Evolutionary conservation across 2,113 vertebrate genomes (phyloP).

Genomic region (Penelope pileata): DNA sequence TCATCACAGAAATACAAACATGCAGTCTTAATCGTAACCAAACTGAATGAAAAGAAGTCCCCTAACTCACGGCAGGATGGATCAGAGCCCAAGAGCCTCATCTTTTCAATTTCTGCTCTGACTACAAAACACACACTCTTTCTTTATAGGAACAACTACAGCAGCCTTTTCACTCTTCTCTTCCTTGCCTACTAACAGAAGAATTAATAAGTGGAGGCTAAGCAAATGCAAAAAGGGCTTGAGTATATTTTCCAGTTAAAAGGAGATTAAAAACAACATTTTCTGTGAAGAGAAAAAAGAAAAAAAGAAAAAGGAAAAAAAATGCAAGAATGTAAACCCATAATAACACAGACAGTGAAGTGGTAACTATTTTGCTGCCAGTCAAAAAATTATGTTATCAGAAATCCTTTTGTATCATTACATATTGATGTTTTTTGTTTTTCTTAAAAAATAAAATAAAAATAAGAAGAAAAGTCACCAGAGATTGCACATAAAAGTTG

Average conservation of each 20-base stretch:
- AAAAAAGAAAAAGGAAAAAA: not conserved
- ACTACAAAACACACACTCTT: slow-evolving; percentile 29
- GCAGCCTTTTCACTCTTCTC: not conserved
- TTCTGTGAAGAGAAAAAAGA: not conserved
- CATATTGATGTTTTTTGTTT: not conserved
- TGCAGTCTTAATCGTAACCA: not conserved
- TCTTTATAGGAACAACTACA: not conserved
- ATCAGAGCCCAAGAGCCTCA: slow-evolving; percentile 21
- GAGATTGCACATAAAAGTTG: slow-evolving; percentile 24
- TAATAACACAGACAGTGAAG: slow-evolving; percentile 14
- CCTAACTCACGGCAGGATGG: slow-evolving; percentile 3
- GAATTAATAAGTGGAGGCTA: slow-evolving; percentile 39
- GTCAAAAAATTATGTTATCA: slow-evolving; percentile 46
- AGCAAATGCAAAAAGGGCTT: slow-evolving; percentile 48
- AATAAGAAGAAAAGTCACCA: slow-evolving; percentile 8
- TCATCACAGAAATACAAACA: slow-evolving; percentile 22
- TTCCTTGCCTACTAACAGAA: slow-evolving; percentile 17
- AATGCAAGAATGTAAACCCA: not conserved
- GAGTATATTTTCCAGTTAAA: slow-evolving; percentile 49
- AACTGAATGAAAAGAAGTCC: not conserved
- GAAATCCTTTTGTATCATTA: slow-evolving; percentile 40
- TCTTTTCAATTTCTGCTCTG: not conserved
- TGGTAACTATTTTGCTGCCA: slow-evolving; percentile 34
- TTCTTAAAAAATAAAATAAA: not conserved
- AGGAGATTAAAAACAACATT: slow-evolving; percentile 24